These are phyloP conservation scores for Catagonus wagneri DNA, from an alignment of 2,113 vertebrate species.

Conservation along the genomic window DNA sequence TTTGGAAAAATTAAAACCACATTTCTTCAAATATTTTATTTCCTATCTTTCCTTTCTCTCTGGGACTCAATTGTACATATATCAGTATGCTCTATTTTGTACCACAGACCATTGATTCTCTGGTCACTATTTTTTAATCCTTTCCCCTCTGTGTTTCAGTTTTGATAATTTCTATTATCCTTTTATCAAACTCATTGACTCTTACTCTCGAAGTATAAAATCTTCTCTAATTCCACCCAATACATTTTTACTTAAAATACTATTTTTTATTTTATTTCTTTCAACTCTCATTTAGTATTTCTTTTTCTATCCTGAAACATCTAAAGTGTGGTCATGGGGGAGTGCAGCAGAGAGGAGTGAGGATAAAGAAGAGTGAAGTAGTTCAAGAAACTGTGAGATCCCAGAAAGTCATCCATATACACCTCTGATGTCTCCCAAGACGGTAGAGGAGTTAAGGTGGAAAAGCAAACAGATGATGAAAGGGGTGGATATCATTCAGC, in stretches of 20 bases:
- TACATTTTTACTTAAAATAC: not conserved
- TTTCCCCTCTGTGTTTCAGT: not conserved
- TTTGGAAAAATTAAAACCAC: not conserved
- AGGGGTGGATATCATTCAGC: not conserved
- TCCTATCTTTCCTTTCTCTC: not conserved
- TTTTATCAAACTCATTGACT: not conserved
- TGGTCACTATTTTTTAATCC: not conserved
- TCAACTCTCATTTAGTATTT: not conserved
- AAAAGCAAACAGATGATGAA: not conserved
- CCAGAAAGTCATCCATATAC: not conserved
- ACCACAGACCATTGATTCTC: not conserved
- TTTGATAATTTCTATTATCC: not conserved
- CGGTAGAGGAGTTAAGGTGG: not conserved
- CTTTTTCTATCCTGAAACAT: not conserved
- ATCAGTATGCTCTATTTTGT: not conserved
- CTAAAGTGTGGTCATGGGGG: not conserved
- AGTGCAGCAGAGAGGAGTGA: not conserved
- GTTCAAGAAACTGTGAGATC: not conserved
- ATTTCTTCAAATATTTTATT: slow-evolving; percentile 17
- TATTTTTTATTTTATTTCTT: slow-evolving; percentile 12
- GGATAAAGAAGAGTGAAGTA: not conserved
- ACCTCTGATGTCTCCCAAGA: not conserved
- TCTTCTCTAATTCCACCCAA: not conserved
- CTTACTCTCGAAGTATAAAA: not conserved
- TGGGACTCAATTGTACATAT: not conserved